Evolutionary conservation across 1,140 invertebrate species (phyloP), one percentile per base, ranked within the genome.

Genomic region (Monomorium pharaonis): DNA sequence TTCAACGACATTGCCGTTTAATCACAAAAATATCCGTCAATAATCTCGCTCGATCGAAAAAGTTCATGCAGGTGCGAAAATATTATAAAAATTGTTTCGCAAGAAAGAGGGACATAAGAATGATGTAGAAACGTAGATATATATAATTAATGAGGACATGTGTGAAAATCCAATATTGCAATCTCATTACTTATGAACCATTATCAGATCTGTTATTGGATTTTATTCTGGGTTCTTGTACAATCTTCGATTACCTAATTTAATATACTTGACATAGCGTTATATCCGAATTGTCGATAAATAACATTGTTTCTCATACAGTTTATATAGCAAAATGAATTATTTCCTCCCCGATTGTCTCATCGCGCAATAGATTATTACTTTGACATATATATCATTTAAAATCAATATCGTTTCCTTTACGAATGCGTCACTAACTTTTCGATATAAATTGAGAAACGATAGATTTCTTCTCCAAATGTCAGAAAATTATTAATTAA

Each of bases 1-100:
- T 77, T 63, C 84, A 63, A 63, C 62, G 78, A 67, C 84, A 44
- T 67, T 21, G 58, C 18, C 37, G 74, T 67, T 76, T 87, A 86
- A 78, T 72, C 33, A 63, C 72, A 44, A 81, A 77, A 27, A 60
- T 76, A 60, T 84, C 27, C 24, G 10, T 14, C 81, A 12, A 33
- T 16, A 37, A 58, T 74, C 9, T 77, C 6, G 37, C 10, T 12
- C 58, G 24, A 21, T 77, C 18, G 10, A 63, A 77, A 75, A 60
- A n/a, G 5, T 63, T 67, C 5, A 12, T 5, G 12, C 14, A n/a
- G 3, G 0, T 44, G n/a, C 21, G 16, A 2, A 27, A 44, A 18
- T 47, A 24, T 67, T 47, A 47, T 54, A 21, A 56, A 70, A 72
- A 56, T 56, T 58, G 2, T n/a, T 81, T 21, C 3, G n/a, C 0